Percentiles rank a stretch among this genome's conserved stretches.
These are phyloP conservation scores for Lipotes vexillifer DNA, from an alignment of 2,113 vertebrate species.

Conservation along the genomic window DNA sequence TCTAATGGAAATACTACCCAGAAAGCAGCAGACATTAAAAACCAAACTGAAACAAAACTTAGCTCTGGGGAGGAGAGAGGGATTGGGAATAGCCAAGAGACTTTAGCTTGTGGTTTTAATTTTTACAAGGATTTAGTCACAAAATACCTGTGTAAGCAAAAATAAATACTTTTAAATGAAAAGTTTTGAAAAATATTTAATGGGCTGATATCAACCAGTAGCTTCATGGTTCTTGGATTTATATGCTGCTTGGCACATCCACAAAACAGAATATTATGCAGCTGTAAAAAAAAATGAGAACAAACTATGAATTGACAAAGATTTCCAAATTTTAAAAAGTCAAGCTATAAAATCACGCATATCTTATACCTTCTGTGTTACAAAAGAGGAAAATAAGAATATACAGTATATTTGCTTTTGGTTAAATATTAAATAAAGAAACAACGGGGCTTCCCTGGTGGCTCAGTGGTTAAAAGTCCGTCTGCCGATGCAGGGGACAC, in stretches of 20 bases:
- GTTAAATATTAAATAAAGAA: not conserved
- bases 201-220: not conserved
- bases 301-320: not conserved
- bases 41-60: not conserved
- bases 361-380: not conserved
- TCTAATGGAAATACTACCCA: not conserved
- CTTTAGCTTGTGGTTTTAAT: not conserved
- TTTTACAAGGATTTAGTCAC: slow-evolving; percentile 2
- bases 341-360: not conserved
- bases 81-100: not conserved
- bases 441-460: not conserved
- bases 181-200: not conserved
- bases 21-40: not conserved
- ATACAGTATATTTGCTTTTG: not conserved
- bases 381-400: not conserved
- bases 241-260: not conserved
- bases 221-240: not conserved
- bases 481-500: too few species aligned
- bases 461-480: too few species aligned
- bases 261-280: not conserved
- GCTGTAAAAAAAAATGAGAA: not conserved
- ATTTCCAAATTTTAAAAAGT: not conserved
- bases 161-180: not conserved
- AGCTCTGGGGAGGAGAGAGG: not conserved
- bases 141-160: not conserved